Evolutionary conservation across 2,113 vertebrate genomes (phyloP).

Genomic region (Tachycineta bicolor): DNA sequence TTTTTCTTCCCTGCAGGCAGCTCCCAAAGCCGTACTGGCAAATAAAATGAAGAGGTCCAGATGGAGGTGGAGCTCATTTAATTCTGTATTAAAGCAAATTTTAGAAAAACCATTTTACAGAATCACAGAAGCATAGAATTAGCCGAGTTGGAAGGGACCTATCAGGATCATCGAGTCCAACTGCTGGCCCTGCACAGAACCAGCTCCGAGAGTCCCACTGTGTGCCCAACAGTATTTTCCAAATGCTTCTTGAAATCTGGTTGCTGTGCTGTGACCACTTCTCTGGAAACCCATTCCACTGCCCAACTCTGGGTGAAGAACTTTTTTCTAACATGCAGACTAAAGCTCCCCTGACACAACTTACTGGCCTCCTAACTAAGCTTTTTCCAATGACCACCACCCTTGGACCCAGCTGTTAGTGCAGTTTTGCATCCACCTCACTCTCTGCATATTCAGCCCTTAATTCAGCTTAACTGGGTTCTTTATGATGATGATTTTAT

Average conservation of each 20-base stretch:
- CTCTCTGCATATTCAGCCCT: neutral
- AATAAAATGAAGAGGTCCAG: neutral
- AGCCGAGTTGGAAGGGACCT: neutral
- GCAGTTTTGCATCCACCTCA: neutral
- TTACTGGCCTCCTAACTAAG: neutral
- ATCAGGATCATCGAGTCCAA: rapidly evolving
- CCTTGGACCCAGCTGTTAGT: neutral
- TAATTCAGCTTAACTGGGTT: neutral
- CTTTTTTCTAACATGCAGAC: neutral
- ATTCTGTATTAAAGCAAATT: neutral
- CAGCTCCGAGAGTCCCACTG: neutral
- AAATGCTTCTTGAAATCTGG: neutral
- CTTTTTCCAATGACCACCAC: neutral
- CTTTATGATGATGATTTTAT: neutral
- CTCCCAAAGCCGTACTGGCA: neutral
- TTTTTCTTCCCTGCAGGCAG: too few relatives aligned
- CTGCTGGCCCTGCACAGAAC: neutral
- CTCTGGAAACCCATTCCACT: neutral
- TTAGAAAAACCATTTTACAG: neutral
- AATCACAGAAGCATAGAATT: neutral
- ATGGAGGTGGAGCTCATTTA: neutral
- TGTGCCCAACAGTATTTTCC: neutral
- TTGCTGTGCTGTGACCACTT: neutral
- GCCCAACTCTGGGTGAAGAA: neutral
- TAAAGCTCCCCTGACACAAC: neutral